Base-by-base conservation (phyloP, 1,140 invertebrate species). In the Euglossa dilemma region DNA sequence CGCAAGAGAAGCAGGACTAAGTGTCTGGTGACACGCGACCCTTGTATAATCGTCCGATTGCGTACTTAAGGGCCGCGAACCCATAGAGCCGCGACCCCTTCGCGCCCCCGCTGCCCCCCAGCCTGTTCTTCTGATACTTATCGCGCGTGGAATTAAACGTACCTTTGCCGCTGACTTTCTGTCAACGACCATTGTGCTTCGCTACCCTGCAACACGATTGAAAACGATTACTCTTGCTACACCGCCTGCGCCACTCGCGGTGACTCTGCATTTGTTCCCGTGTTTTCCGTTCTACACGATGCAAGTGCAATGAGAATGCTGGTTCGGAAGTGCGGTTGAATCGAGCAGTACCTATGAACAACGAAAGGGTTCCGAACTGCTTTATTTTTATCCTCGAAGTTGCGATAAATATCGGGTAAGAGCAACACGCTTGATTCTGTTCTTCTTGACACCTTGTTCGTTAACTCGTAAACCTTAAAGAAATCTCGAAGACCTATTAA, bases 21-120 rank as follows among this genome's bases (percentile, higher is more conserved):
- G 86, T 91, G 89, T 90, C 88, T 82, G 82, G 82, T 73, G 85
- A 90, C 92, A 93, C 91, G 92, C 92, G 82, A 91, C 92, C 90
- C 66, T 91, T 85, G 87, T 90, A 91, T 91, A 92, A 92, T 92
- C 90, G 89, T 86, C 47, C 66, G 71, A 69, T 52, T 45, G 72
- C 76, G 76, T 88, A 87, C 63, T 85, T 61, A 59, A 79, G 83
- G 56, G 73, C 54, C 56, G 56, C 52, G 36, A 76, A 50, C 72
- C 52, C 50, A 64, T 25, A 11, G 3, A 64, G 47, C n/a, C 25
- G 54, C 45, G 47, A 56, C 56, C 70, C 75, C 73, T 76, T 67
- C 36, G 36, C 50, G 56, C 61, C 36, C 28, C 61, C 20, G 6
- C 12, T 28, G 54, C 8, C 3, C 20, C 25, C 25, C 28, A 6